These are phyloP conservation scores for Orthosia cruda DNA, from an alignment of 2,888 invertebrate species.

Conservation along the genomic window DNA sequence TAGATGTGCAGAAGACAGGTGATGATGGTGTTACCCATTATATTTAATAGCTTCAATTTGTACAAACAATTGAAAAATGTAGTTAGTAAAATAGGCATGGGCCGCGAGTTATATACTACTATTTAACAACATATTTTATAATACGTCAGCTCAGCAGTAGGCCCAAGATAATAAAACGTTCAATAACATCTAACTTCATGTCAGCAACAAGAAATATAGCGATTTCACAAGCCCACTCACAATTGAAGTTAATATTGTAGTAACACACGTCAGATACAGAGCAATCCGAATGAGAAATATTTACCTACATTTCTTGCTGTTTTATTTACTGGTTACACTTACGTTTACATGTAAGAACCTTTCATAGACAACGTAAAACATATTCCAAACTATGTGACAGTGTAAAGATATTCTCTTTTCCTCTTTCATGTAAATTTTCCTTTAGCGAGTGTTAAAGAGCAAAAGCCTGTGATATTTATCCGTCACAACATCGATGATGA, in stretches of 20 bases:
- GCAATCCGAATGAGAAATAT: conserved; percentile 34
- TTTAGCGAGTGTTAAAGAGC: conserved; percentile 63
- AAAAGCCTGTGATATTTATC: conserved; percentile 73
- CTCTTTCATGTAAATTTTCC: conserved; percentile 72
- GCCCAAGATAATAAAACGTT: background rate
- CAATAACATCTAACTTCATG: background rate
- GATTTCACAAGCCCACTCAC: conserved; percentile 15
- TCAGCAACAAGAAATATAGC: conserved; percentile 5
- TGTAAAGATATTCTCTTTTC: conserved; percentile 68
- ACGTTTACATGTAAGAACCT: conserved; percentile 44
- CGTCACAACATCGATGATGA: conserved; percentile 71
- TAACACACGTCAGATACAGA: conserved; percentile 25
- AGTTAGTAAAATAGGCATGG: too few species aligned
- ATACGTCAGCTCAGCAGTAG: background rate
- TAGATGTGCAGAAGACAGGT: background rate
- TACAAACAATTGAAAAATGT: too few species aligned
- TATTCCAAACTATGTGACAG: conserved; percentile 65
- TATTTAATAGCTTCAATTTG: background rate
- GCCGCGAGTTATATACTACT: background rate
- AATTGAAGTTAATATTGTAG: conserved; percentile 30
- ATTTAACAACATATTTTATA: background rate
- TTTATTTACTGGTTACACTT: conserved; percentile 46
- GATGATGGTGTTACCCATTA: background rate
- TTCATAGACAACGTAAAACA: conserved; percentile 54
- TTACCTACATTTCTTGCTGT: conserved; percentile 22